Evolutionary conservation across 2,797 vertebrate genomes (phyloP).

Genomic region (Salarias fasciatus): DNA sequence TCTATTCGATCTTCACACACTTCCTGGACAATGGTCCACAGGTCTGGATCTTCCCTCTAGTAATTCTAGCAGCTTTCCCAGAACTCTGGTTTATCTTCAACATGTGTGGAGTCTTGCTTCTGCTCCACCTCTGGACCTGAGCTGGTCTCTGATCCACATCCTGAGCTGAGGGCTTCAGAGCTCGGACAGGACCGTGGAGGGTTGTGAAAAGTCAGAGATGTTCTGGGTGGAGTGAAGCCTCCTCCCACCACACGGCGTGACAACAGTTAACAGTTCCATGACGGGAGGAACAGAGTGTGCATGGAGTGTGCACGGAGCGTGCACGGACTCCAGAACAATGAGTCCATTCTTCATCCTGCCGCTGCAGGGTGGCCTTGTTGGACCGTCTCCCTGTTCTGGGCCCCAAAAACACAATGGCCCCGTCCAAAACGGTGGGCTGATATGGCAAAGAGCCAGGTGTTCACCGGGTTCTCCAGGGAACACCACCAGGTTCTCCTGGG

Average conservation of each 20-base stretch:
- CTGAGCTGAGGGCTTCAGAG: too few relatives aligned
- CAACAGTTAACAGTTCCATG: conserved; percentile 12
- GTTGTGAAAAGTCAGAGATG: too few relatives aligned
- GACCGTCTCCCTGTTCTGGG: conserved; percentile 43
- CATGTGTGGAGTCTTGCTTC: conserved; percentile 31
- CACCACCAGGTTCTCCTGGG: conserved; percentile 1
- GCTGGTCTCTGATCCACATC: conserved; percentile 51
- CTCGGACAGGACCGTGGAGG: too few relatives aligned
- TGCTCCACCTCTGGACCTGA: conserved; percentile 25
- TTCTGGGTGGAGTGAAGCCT: too few relatives aligned
- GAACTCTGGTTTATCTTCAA: background rate
- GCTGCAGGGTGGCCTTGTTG: conserved; percentile 47
- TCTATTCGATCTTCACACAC: too few relatives aligned
- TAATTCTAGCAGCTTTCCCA: too few relatives aligned
- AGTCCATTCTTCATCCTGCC: conserved; percentile 48
- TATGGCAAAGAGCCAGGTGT: conserved; percentile 43
- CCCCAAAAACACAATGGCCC: conserved; percentile 53
- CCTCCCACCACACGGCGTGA: too few relatives aligned
- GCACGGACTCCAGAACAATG: too few relatives aligned
- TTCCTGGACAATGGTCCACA: too few relatives aligned
- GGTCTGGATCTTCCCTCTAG: too few relatives aligned
- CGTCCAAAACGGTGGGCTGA: conserved; percentile 51
- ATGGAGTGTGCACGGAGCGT: conserved; percentile 4
- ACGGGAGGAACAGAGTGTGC: conserved; percentile 15
- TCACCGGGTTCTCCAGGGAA: conserved; percentile 14